phyloP scores from a whole-genome alignment of 2,888 invertebrate species.

The Acanthosepion pharaonis region DNA sequence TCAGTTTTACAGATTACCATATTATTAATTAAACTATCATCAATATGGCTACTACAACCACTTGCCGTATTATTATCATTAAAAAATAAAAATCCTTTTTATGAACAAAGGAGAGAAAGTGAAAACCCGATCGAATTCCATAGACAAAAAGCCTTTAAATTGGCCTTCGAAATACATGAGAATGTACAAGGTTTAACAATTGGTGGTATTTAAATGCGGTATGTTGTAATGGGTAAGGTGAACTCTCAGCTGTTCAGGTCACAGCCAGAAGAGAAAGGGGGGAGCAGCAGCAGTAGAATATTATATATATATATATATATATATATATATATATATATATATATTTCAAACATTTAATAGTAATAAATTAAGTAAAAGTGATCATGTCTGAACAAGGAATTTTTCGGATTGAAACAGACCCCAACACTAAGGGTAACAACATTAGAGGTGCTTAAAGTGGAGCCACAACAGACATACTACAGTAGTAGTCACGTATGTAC shows the following conservation, averaged over 20 bases:
- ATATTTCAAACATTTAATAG: background rate
- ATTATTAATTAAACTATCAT: no score
- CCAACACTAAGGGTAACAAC: no score
- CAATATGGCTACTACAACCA: no score
- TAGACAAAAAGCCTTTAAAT: background rate
- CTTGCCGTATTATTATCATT: no score
- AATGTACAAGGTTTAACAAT: background rate
- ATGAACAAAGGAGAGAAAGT: background rate
- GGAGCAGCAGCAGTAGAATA: background rate
- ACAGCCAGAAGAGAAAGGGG: background rate
- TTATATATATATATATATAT: background rate
- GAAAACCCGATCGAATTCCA: background rate
- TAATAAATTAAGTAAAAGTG: background rate
- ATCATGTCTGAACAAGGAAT: background rate
- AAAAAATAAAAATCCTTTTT: no score
- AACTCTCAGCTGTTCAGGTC: background rate
- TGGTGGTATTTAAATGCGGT: conserved; percentile 21
- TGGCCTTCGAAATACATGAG: background rate
- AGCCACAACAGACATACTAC: background rate
- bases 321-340: background rate
- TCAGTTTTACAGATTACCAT: no score
- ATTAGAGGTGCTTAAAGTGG: background rate
- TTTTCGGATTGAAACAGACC: background rate
- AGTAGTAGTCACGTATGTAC: background rate
- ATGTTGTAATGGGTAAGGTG: background rate